These are phyloP conservation scores for Osmerus mordax DNA, from an alignment of 2,113 vertebrate genomes.

Conservation along the genomic window DNA sequence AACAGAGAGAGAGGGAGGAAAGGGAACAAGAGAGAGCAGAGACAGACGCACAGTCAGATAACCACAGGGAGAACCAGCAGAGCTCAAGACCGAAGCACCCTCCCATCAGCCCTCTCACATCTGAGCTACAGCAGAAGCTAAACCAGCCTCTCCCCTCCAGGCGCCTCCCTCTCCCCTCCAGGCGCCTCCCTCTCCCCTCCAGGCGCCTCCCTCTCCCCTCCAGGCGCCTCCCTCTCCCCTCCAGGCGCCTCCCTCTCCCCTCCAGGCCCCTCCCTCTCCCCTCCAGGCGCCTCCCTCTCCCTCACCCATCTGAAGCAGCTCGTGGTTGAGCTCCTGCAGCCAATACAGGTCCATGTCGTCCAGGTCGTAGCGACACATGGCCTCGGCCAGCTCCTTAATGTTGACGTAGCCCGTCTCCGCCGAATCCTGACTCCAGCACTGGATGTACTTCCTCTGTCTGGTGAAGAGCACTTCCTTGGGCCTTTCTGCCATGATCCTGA, in stretches of 20 bases:
- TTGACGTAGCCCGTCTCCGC: slow-evolving; percentile 85
- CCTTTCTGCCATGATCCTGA: slow-evolving; percentile 81
- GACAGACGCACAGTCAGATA: too few species aligned
- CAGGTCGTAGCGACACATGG: slow-evolving; percentile 92
- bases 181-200: background rate
- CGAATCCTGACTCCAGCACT: slow-evolving; percentile 79
- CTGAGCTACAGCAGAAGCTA: too few species aligned
- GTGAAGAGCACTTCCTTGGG: slow-evolving; percentile 83
- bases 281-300: background rate
- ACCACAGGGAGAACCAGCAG: too few species aligned
- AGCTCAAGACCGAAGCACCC: too few species aligned
- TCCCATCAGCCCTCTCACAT: too few species aligned
- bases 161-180: background rate
- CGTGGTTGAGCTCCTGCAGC: slow-evolving; percentile 84
- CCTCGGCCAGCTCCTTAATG: slow-evolving; percentile 88
- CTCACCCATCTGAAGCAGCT: slow-evolving; percentile 87
- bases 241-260: background rate
- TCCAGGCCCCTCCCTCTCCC: too few species aligned
- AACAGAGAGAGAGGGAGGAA: too few species aligned
- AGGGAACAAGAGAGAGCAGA: too few species aligned
- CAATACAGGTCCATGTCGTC: slow-evolving; percentile 93
- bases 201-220: background rate
- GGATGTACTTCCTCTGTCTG: slow-evolving; percentile 87
- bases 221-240: background rate
- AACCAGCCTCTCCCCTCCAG: background rate